Conservation (phyloP, 2,113 vertebrate genomes). For the Chinchilla lanigera region DNA sequence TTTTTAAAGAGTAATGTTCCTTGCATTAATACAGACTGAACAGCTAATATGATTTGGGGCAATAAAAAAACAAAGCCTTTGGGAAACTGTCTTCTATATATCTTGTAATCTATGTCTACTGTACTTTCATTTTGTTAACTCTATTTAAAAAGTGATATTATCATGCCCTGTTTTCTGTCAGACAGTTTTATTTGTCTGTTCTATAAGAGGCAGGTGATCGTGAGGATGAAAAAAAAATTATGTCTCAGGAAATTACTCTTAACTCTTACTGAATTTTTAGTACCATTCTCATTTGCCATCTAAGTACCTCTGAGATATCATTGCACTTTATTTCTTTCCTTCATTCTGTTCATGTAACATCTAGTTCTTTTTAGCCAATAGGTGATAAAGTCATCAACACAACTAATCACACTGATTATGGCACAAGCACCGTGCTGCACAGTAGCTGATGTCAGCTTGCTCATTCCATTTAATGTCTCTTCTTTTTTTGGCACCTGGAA, state of each 20-base stretch:
- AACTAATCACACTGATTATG: slow-evolving; percentile 86
- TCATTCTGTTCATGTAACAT: slow-evolving; percentile 80
- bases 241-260: slow-evolving; percentile 87
- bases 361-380: slow-evolving; percentile 76
- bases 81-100: slow-evolving; percentile 79
- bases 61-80: slow-evolving; percentile 83
- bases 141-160: slow-evolving; percentile 85
- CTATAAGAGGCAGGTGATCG: slow-evolving; percentile 84
- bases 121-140: slow-evolving; percentile 86
- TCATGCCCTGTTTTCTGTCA: slow-evolving; percentile 87
- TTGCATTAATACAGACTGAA: slow-evolving; percentile 72
- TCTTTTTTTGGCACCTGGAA: neutral
- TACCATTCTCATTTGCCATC: slow-evolving; percentile 75
- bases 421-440: slow-evolving; percentile 82
- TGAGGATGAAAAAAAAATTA: slow-evolving; percentile 86
- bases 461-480: slow-evolving; percentile 84
- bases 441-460: slow-evolving; percentile 83
- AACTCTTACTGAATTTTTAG: slow-evolving; percentile 86
- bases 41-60: slow-evolving; percentile 71
- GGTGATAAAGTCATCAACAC: slow-evolving; percentile 82
- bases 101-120: slow-evolving; percentile 83
- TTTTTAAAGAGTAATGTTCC: slow-evolving; percentile 69
- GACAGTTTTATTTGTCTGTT: slow-evolving; percentile 87
- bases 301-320: slow-evolving; percentile 84
- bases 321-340: slow-evolving; percentile 87